Evolutionary conservation across 1,140 invertebrate species (phyloP).

Genomic region (Drosophila tsacasi): DNA sequence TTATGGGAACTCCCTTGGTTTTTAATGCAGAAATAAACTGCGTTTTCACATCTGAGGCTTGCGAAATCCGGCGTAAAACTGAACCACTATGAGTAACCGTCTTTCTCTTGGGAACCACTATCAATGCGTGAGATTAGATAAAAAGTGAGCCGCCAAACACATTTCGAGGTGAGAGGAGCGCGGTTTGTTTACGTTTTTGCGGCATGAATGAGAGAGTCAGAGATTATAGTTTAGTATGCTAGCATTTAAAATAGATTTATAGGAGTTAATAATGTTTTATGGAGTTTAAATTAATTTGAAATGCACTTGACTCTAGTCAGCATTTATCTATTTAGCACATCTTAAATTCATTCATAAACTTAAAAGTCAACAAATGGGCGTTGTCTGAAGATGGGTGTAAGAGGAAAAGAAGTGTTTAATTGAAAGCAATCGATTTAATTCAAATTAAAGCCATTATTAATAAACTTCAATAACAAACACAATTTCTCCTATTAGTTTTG

Average conservation of each 20-base stretch:
- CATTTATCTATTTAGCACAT: background rate
- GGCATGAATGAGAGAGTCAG: background rate
- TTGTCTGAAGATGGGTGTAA: background rate
- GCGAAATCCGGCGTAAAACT: constrained; percentile 63
- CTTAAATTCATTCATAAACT: background rate
- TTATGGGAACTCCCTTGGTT: constrained; percentile 3
- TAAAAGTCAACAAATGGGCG: background rate
- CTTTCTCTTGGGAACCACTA: constrained; percentile 19
- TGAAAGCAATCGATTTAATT: too few relatives aligned
- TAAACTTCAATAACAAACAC: background rate
- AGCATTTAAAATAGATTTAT: background rate
- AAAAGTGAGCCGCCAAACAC: constrained; percentile 17
- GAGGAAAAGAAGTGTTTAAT: too few relatives aligned
- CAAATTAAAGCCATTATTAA: background rate
- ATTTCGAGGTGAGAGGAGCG: constrained; percentile 19
- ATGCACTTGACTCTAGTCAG: background rate
- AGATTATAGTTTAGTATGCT: background rate
- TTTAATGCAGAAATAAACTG: background rate
- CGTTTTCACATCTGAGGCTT: constrained; percentile 38
- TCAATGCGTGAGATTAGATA: constrained; percentile 58
- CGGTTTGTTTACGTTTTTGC: constrained; percentile 69
- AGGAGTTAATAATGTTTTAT: background rate
- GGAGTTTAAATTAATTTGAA: background rate
- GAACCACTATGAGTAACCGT: constrained; percentile 72
- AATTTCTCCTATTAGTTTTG: background rate